Evolutionary conservation across 2,113 vertebrate species (phyloP).

Genomic region (Irena cyanogastra): DNA sequence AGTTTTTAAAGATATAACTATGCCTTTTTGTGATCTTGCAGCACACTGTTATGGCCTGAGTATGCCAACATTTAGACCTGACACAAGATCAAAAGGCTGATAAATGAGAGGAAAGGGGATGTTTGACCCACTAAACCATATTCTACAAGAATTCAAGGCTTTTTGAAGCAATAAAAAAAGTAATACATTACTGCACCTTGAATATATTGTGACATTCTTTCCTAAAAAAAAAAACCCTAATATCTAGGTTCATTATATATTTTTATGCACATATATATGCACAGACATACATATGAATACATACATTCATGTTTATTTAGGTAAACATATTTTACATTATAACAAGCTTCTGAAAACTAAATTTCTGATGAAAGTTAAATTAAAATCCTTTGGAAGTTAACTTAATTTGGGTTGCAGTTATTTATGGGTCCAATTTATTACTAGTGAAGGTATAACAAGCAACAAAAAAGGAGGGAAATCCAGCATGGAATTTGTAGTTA

Average conservation of each 20-base stretch:
- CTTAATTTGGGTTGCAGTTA: not conserved
- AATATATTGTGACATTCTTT: constrained; percentile 59
- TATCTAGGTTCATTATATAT: not conserved
- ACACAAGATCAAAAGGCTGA: constrained; percentile 92
- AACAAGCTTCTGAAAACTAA: not conserved
- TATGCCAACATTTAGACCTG: constrained; percentile 79
- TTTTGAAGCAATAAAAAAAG: constrained; percentile 86
- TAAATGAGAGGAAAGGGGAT: constrained; percentile 89
- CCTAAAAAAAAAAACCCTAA: constrained; percentile 16
- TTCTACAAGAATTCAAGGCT: constrained; percentile 85
- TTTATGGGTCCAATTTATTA: not conserved
- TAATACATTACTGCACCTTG: constrained; percentile 67
- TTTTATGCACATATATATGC: not conserved
- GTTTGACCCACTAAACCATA: constrained; percentile 84
- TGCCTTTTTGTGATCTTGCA: constrained; percentile 78
- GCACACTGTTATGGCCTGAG: constrained; percentile 77
- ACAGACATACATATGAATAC: not conserved
- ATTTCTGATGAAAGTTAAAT: not conserved
- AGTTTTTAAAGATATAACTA: constrained; percentile 68
- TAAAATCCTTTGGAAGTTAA: not conserved
- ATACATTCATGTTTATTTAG: not conserved
- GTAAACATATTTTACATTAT: not conserved
- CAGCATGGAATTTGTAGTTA: not conserved
- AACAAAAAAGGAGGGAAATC: not conserved
- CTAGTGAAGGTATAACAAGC: not conserved